Conservation (phyloP, 2,113 vertebrate species). For the Zingel zingel region DNA sequence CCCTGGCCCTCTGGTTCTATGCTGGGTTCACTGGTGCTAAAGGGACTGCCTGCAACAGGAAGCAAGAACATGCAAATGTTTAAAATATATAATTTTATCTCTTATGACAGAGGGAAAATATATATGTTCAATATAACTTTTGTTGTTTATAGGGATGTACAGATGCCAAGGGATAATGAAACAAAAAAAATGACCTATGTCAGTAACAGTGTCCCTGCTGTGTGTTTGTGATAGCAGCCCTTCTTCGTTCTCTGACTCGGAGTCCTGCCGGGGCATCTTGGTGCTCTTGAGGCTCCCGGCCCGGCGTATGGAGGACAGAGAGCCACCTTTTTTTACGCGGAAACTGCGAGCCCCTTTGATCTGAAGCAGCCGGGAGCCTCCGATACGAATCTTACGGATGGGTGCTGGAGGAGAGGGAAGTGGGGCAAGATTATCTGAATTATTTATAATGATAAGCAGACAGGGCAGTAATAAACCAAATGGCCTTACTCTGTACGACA, state of each 20-base stretch:
- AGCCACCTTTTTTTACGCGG: constrained; percentile 98
- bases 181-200: constrained; percentile 87
- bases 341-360: constrained; percentile 99
- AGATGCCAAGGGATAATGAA: background rate
- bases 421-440: constrained; percentile 37
- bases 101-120: background rate
- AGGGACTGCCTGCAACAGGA: constrained; percentile 90
- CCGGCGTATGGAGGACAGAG: constrained; percentile 95
- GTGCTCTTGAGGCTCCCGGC: constrained; percentile 99
- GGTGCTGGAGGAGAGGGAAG: constrained; percentile 83
- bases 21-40: constrained; percentile 97
- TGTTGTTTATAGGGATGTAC: background rate
- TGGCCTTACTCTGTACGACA: accelerated
- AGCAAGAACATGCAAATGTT: background rate
- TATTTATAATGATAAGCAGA: background rate
- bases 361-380: constrained; percentile 97
- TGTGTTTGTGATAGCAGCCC: constrained; percentile 96
- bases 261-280: constrained; percentile 98
- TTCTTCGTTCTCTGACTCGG: constrained; percentile 98
- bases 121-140: background rate
- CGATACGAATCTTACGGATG: constrained; percentile 96
- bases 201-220: constrained; percentile 98
- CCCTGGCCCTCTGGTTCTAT: constrained; percentile 96
- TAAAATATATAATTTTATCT: background rate
- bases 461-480: accelerated